phyloP scores from a whole-genome alignment of 2,113 vertebrate genomes.

The Rissa tridactyla region DNA sequence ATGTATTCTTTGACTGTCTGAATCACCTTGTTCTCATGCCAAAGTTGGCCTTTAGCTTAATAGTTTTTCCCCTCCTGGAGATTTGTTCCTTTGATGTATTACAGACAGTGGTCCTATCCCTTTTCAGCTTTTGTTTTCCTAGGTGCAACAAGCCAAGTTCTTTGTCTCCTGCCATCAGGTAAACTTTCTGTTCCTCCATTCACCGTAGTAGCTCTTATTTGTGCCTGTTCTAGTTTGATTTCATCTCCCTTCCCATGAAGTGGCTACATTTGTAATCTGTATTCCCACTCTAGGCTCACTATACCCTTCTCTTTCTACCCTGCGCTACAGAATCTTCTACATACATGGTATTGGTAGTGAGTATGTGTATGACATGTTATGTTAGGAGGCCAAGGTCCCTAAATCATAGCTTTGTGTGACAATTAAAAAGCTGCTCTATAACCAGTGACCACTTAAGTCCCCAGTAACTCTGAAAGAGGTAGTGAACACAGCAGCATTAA shows the following conservation, averaged over 20 bases:
- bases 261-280: neutral
- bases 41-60: neutral
- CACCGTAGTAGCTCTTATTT: neutral
- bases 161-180: neutral
- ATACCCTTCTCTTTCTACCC: neutral
- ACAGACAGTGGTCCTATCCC: neutral
- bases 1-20: neutral
- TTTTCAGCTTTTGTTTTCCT: conserved; percentile 33
- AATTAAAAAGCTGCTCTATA: neutral
- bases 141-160: neutral
- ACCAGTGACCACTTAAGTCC: neutral
- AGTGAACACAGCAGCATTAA: neutral
- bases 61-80: neutral
- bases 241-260: neutral
- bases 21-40: conserved; percentile 12
- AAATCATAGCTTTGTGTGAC: neutral
- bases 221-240: neutral
- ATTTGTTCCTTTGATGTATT: neutral
- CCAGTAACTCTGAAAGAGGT: neutral
- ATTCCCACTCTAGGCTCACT: neutral
- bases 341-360: rapidly evolving
- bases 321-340: neutral
- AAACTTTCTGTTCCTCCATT: neutral
- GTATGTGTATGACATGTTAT: neutral
- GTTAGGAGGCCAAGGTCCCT: neutral